These are phyloP conservation scores for Proteles cristata DNA, from an alignment of 2,113 vertebrate species.

Conservation along the genomic window DNA sequence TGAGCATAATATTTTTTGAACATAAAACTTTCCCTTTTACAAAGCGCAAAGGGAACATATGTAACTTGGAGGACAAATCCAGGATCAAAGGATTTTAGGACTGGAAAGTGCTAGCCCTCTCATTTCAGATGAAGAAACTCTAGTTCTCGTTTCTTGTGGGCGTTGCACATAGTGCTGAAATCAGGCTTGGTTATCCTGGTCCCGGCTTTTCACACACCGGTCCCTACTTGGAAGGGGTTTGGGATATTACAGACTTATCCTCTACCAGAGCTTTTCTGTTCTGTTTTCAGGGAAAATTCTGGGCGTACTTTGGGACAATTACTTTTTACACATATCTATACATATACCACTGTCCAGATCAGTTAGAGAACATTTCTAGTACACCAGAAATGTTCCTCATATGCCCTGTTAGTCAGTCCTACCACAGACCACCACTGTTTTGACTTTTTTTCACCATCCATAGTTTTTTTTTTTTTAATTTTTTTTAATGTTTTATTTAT, in stretches of 20 bases:
- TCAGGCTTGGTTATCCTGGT: background rate
- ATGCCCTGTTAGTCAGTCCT: background rate
- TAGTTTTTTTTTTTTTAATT: too few species aligned
- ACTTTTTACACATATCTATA: background rate
- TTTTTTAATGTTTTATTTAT: too few species aligned
- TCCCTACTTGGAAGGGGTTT: background rate
- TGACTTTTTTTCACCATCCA: background rate
- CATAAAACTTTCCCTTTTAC: background rate
- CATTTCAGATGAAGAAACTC: background rate
- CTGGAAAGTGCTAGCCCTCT: background rate
- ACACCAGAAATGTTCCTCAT: background rate
- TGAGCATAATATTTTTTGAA: background rate
- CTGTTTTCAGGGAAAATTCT: background rate
- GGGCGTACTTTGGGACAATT: background rate
- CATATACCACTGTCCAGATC: background rate
- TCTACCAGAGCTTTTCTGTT: background rate
- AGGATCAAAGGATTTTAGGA: background rate
- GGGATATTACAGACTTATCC: background rate
- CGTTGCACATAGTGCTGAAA: background rate
- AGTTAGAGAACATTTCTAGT: background rate
- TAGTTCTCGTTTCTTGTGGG: rapidly evolving
- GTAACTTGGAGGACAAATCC: background rate
- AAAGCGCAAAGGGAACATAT: background rate
- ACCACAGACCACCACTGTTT: background rate
- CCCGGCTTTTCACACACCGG: background rate